Percentiles rank a stretch among this genome's conserved stretches.
phyloP scores from a whole-genome alignment of 1,140 invertebrate genomes.

The Spodoptera frugiperda region DNA sequence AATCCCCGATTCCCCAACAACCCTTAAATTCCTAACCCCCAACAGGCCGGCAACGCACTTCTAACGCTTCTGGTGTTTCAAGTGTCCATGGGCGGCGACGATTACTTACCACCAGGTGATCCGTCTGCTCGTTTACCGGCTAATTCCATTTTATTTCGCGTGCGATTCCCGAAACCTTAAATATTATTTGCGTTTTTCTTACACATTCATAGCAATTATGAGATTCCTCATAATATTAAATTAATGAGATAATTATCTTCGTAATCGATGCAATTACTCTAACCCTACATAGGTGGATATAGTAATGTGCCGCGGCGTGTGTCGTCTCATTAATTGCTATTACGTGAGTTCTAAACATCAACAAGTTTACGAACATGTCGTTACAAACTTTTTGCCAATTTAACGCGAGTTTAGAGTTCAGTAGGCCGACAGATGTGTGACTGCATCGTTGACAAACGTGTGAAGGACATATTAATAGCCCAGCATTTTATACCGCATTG shows the following conservation, averaged over 20 bases:
- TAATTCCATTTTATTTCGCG: too few relatives aligned
- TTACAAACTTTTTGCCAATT: slow-evolving; percentile 31
- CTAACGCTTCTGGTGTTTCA: too few relatives aligned
- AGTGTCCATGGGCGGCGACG: too few relatives aligned
- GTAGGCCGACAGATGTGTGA: slow-evolving; percentile 10
- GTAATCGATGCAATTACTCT: not conserved
- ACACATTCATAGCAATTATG: too few relatives aligned
- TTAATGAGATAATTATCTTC: not conserved
- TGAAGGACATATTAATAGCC: not conserved
- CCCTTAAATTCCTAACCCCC: too few relatives aligned
- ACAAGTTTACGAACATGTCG: slow-evolving; percentile 8
- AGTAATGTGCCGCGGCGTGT: not conserved
- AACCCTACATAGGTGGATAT: slow-evolving; percentile 11
- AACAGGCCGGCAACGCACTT: too few relatives aligned
- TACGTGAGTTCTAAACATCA: not conserved
- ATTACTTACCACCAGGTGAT: too few relatives aligned
- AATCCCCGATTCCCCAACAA: too few relatives aligned
- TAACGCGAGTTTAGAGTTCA: slow-evolving; percentile 25
- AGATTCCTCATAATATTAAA: not conserved
- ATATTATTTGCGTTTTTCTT: too few relatives aligned
- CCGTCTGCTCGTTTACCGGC: too few relatives aligned
- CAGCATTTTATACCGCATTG: not conserved
- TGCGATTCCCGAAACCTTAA: too few relatives aligned
- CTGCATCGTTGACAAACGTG: not conserved
- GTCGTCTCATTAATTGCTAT: slow-evolving; percentile 16